phyloP scores from a whole-genome alignment of 2,888 invertebrate genomes.

The Lithosia quadra region DNA sequence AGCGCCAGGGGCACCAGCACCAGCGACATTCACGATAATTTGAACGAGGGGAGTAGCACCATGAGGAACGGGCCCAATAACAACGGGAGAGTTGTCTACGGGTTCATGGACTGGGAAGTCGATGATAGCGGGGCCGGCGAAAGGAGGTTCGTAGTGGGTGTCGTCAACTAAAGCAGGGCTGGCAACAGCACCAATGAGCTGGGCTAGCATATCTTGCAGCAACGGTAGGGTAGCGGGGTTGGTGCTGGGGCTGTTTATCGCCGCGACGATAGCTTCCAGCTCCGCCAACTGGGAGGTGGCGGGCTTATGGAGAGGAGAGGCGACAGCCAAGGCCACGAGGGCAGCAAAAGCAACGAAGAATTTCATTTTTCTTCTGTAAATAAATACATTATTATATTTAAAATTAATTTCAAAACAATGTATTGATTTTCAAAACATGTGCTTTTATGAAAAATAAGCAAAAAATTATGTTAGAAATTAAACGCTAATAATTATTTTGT shows the following conservation, averaged over 20 bases:
- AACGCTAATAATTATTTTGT: too few relatives aligned
- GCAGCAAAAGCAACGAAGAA: conserved; percentile 62
- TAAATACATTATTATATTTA: neutral
- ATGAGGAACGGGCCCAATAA: conserved; percentile 24
- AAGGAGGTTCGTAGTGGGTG: conserved; percentile 15
- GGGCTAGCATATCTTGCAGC: conserved; percentile 58
- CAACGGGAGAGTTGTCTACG: conserved; percentile 4
- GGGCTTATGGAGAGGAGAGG: conserved; percentile 45
- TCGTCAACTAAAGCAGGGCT: conserved; percentile 25
- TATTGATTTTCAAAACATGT: neutral
- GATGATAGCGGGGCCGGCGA: conserved; percentile 45
- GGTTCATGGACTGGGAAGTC: conserved; percentile 22
- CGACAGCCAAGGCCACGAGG: conserved; percentile 57
- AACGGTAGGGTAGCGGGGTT: conserved; percentile 65
- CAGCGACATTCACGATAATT: conserved; percentile 53
- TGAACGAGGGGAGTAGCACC: conserved; percentile 47
- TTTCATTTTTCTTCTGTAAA: conserved; percentile 56
- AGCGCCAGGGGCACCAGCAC: conserved; percentile 13
- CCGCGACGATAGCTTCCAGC: conserved; percentile 60
- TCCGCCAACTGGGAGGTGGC: neutral
- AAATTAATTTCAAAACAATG: neutral
- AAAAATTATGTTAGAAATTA: too few relatives aligned
- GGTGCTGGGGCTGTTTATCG: conserved; percentile 68
- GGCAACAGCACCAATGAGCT: conserved; percentile 39
- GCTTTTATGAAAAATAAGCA: too few relatives aligned